phyloP scores from a whole-genome alignment of 2,888 invertebrate genomes.

The Sinhomidia bicolor region DNA sequence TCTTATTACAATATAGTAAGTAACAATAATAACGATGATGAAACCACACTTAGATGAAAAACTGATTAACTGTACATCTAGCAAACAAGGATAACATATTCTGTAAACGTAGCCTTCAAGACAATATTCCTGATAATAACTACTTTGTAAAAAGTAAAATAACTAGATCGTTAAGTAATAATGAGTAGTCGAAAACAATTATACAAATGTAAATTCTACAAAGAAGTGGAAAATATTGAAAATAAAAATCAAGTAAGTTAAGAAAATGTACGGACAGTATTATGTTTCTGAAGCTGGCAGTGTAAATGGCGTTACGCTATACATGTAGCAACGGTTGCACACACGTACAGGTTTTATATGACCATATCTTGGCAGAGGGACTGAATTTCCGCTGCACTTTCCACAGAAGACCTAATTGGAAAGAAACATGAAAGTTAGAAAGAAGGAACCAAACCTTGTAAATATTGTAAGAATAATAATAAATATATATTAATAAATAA shows the following conservation, averaged over 20 bases:
- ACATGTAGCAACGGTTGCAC: slow-evolving; percentile 93
- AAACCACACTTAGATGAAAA: slow-evolving; percentile 6
- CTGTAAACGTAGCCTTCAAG: too few species aligned
- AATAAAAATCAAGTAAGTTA: slow-evolving; percentile 20
- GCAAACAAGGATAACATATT: too few species aligned
- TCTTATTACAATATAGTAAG: background rate
- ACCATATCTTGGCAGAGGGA: slow-evolving; percentile 95
- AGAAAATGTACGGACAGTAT: slow-evolving; percentile 26
- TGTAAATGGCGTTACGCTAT: slow-evolving; percentile 87
- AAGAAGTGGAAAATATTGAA: slow-evolving; percentile 21
- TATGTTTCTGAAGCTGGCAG: slow-evolving; percentile 76
- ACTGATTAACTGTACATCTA: background rate
- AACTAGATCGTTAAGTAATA: background rate
- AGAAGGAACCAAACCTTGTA: too few species aligned
- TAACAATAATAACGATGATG: background rate
- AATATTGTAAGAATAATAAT: too few species aligned
- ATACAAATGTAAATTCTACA: background rate
- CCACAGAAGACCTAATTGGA: slow-evolving; percentile 93
- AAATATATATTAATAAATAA: background rate
- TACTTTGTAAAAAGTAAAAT: slow-evolving; percentile 15
- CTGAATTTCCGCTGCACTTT: slow-evolving; percentile 95
- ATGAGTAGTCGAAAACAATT: slow-evolving; percentile 9
- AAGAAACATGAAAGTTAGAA: slow-evolving; percentile 55
- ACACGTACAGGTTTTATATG: slow-evolving; percentile 96
- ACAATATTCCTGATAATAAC: background rate